These are phyloP conservation scores for Cyclina sinensis DNA, from an alignment of 1,140 invertebrate species.

Conservation along the genomic window DNA sequence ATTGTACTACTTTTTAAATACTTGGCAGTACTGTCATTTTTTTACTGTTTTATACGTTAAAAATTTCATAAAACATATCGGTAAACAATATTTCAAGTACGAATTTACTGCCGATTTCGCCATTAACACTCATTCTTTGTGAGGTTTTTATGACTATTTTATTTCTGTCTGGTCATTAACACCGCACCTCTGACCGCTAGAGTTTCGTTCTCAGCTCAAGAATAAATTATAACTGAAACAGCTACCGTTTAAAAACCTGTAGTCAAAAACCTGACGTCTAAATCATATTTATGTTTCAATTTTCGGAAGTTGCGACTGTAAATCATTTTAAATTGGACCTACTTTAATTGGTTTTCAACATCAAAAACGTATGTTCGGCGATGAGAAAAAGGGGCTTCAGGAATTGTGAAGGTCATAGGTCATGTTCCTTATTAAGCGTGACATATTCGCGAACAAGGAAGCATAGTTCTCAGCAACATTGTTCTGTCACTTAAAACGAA, in stretches of 20 bases:
- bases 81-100: slow-evolving; percentile 53
- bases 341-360: slow-evolving; percentile 26
- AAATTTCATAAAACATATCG: slow-evolving; percentile 10
- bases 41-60: background rate
- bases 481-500: slow-evolving; percentile 34
- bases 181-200: background rate
- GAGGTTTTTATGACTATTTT: slow-evolving; percentile 62
- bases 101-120: slow-evolving; percentile 11
- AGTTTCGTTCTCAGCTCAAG: background rate
- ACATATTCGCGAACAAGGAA: slow-evolving; percentile 42
- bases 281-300: slow-evolving; percentile 42
- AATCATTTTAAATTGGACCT: slow-evolving; percentile 54
- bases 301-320: slow-evolving; percentile 36
- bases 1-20: background rate
- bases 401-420: slow-evolving; percentile 12
- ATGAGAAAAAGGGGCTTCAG: background rate
- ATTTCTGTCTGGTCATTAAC: slow-evolving; percentile 50
- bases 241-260: background rate
- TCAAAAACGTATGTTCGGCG: slow-evolving; percentile 27
- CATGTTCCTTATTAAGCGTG: slow-evolving; percentile 2
- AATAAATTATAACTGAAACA: slow-evolving; percentile 19
- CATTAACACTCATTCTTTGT: slow-evolving; percentile 38
- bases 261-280: slow-evolving; percentile 26
- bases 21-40: background rate
- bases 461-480: slow-evolving; percentile 5